Evolutionary conservation across 1,140 invertebrate genomes (phyloP), one percentile per base, ranked within the genome.

Genomic region (Steinernema feltiae): DNA sequence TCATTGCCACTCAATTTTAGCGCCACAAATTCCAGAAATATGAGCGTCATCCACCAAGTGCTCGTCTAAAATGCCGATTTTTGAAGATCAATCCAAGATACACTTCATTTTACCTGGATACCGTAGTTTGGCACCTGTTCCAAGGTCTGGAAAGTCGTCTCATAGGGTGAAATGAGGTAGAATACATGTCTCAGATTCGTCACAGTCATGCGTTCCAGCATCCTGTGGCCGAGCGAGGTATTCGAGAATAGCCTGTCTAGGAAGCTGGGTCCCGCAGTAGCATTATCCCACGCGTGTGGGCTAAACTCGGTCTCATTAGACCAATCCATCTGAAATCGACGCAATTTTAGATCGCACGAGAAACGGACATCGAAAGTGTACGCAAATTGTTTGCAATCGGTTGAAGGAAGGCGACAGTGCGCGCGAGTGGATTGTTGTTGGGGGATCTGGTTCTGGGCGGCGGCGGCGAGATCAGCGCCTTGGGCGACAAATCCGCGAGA

Each of bases 91-190:
- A 12, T 41, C 12, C 2, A 74, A 48, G 31, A 21, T 76, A 12
- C 27, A n/a, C n/a, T n/a, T n/a, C n/a, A n/a, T 75, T 15, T n/a
- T 70, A 78, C 18, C 21, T 85, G 84, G 73, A 85, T 74, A 75
- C 85, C 85, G 70, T 85, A 85, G 73, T 85, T 85, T 1, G 84
- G 84, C 15, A 85, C 84, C 30, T 85, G 70, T 12, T 83, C 83
- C 17, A 84, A n/a, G 24, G 30, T 78, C 21, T 53, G 15, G 30
- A 85, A 78, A 12, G 78, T 75, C 0, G 85, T 83, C 73, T 85
- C 84, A 73, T 85, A 82, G 1, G 84, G 84, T 1, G 84, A 82
- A 32, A 85, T 83, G 32, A 85, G 76, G 69, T 85, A 85, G 71
- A 85, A 83, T 0, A 83, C 80, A 72, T 83, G 81, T 24, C 84